phyloP scores from a whole-genome alignment of 2,113 vertebrate species.

The Dasyurus viverrinus region DNA sequence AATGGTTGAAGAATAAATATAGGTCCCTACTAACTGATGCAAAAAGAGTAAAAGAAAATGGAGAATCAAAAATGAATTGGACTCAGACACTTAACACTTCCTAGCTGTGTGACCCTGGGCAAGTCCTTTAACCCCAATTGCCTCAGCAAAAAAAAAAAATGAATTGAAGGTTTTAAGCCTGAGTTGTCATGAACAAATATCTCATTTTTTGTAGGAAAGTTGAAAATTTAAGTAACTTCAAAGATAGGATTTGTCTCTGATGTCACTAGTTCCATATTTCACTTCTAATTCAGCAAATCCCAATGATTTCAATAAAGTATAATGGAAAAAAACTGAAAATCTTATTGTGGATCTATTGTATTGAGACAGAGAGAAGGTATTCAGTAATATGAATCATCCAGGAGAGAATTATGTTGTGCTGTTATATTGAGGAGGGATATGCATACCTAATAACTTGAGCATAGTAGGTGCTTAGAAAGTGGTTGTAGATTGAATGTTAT shows the following conservation, averaged over 20 bases:
- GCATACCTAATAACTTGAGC: not conserved
- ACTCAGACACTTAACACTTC: too few species aligned
- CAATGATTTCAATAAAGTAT: not conserved
- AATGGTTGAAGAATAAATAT: not conserved
- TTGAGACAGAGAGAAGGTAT: not conserved
- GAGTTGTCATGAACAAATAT: not conserved
- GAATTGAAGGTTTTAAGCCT: not conserved
- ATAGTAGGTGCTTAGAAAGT: not conserved
- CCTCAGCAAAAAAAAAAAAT: not conserved
- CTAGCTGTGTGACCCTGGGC: too few species aligned
- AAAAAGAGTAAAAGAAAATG: not conserved
- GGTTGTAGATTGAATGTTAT: not conserved
- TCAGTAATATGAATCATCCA: not conserved
- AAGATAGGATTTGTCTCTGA: not conserved
- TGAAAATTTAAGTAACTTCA: not conserved
- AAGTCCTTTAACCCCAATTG: too few species aligned
- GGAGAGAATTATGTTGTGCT: not conserved
- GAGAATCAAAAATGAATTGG: not conserved
- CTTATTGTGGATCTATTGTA: not conserved
- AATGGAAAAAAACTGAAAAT: not conserved
- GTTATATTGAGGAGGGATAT: not conserved
- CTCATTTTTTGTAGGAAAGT: not conserved
- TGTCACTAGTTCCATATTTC: not conserved
- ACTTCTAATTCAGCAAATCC: not conserved
- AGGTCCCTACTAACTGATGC: not conserved